Percentiles rank a stretch among this genome's conserved stretches.
Conservation (phyloP, 1,140 invertebrate genomes). For the Aphidius gifuensis region DNA sequence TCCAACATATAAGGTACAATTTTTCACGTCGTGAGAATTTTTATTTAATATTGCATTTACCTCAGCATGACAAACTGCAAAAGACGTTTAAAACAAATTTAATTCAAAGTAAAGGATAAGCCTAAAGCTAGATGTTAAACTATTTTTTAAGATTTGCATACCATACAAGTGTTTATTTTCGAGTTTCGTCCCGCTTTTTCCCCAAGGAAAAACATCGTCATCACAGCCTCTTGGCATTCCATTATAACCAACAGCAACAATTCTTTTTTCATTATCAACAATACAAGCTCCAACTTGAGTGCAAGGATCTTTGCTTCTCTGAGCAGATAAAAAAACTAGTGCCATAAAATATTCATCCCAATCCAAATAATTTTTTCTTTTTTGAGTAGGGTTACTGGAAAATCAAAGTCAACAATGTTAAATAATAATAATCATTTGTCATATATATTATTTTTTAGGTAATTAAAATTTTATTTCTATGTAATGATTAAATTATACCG, state of each 20-base stretch:
- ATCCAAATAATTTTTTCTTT: constrained; percentile 61
- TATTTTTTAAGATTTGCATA: constrained; percentile 44
- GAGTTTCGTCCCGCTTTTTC: constrained; percentile 59
- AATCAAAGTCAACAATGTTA: background rate
- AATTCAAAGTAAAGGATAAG: no score
- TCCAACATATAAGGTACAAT: constrained; percentile 82
- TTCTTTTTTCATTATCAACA: constrained; percentile 82
- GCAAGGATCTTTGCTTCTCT: constrained; percentile 89
- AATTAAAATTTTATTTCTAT: no score
- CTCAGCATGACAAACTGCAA: constrained; percentile 91
- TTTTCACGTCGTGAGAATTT: constrained; percentile 72
- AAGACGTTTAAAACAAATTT: no score
- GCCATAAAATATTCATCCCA: constrained; percentile 92
- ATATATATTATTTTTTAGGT: no score
- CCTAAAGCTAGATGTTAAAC: constrained; percentile 2
- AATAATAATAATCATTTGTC: no score
- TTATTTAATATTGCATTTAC: constrained; percentile 95
- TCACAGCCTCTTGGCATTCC: constrained; percentile 86
- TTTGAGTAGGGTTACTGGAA: constrained; percentile 46
- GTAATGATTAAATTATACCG: no score
- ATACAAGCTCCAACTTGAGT: constrained; percentile 93
- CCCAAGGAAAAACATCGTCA: constrained; percentile 91
- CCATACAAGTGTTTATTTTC: constrained; percentile 84
- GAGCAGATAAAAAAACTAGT: constrained; percentile 74
- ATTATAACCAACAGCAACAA: constrained; percentile 94